phyloP scores from a whole-genome alignment of 1,140 invertebrate genomes.

The Ridgeia piscesae region DNA sequence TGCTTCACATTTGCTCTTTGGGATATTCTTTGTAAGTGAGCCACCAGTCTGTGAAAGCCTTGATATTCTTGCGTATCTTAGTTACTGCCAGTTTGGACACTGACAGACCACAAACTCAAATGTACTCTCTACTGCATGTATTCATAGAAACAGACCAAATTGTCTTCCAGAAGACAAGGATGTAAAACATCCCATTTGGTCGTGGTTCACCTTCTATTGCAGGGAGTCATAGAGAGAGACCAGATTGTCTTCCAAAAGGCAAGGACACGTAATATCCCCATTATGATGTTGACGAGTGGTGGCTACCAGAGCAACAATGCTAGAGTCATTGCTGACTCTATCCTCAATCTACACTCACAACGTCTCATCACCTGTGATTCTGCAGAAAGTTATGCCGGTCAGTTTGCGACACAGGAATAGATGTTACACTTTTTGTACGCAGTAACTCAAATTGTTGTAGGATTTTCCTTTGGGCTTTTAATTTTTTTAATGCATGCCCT shows the following conservation, averaged over 20 bases:
- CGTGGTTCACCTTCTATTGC: conserved; percentile 34
- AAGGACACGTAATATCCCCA: conserved; percentile 68
- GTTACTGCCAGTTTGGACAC: too few species aligned
- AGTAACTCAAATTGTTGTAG: not conserved
- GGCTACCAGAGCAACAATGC: conserved; percentile 78
- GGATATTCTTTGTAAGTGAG: too few species aligned
- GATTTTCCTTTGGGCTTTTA: not conserved
- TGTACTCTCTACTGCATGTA: conserved; percentile 63
- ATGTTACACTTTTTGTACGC: not conserved
- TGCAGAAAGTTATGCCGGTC: conserved; percentile 35
- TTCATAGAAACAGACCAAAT: conserved; percentile 80
- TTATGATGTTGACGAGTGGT: conserved; percentile 86
- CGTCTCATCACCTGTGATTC: conserved; percentile 49
- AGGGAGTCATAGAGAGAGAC: conserved; percentile 81
- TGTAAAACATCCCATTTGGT: conserved; percentile 71
- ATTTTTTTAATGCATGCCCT: not conserved
- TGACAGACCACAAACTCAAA: not conserved
- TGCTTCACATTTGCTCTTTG: too few species aligned
- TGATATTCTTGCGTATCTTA: not conserved
- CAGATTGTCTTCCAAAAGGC: conserved; percentile 78
- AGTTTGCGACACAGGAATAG: not conserved
- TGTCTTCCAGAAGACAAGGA: conserved; percentile 73
- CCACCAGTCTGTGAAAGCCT: not conserved
- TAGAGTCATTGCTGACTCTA: conserved; percentile 78
- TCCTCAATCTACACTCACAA: conserved; percentile 67